phyloP scores from a whole-genome alignment of 2,888 invertebrate genomes.

The Quadriops clusia region DNA sequence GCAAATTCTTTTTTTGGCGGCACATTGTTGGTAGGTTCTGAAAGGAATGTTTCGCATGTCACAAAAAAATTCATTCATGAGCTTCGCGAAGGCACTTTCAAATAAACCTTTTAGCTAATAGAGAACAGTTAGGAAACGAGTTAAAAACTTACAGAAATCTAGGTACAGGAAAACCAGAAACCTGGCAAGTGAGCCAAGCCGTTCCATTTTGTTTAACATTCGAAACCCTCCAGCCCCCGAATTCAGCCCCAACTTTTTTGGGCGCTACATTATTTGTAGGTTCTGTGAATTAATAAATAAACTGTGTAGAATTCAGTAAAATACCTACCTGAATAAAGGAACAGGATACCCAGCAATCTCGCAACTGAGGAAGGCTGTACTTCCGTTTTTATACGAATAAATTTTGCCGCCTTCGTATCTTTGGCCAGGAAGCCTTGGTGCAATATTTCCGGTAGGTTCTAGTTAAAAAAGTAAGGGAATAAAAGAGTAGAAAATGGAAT shows the following conservation, averaged over 20 bases:
- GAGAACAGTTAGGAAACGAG: not conserved
- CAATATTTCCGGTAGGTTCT: constrained; percentile 51
- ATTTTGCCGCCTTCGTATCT: constrained; percentile 46
- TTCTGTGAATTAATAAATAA: constrained; percentile 30
- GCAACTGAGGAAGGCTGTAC: constrained; percentile 46
- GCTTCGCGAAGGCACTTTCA: too few relatives aligned
- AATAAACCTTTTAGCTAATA: not conserved
- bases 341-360: constrained; percentile 58
- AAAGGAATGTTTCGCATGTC: constrained; percentile 8
- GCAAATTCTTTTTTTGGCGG: constrained; percentile 48
- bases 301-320: too few relatives aligned
- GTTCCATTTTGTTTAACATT: constrained; percentile 40
- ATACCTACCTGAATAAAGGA: constrained; percentile 61
- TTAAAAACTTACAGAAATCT: constrained; percentile 37
- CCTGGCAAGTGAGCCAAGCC: constrained; percentile 53
- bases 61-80: too few relatives aligned
- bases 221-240: constrained; percentile 48
- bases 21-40: constrained; percentile 52
- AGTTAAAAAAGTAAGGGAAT: constrained; percentile 10
- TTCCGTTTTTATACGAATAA: constrained; percentile 14
- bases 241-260: constrained; percentile 47
- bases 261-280: constrained; percentile 54
- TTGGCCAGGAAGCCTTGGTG: constrained; percentile 47
- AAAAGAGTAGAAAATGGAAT: too few relatives aligned
- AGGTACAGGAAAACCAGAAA: constrained; percentile 44